Percentiles rank a stretch among this genome's conserved stretches.
phyloP scores from a whole-genome alignment of 2,113 vertebrate species.

The Otolemur garnettii region DNA sequence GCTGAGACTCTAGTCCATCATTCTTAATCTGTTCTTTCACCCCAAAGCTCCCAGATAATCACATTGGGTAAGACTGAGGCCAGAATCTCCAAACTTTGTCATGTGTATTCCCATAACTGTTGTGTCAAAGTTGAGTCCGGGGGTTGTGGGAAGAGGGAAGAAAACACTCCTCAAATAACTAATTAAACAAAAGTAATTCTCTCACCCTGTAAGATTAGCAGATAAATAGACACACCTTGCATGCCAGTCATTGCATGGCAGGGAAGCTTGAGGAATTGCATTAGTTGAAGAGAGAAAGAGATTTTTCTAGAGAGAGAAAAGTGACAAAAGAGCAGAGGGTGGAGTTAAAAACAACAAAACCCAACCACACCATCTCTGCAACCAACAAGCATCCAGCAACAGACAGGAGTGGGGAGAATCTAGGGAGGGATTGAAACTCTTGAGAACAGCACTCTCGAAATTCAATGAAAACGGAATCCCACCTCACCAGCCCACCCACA shows the following conservation, averaged over 20 bases:
- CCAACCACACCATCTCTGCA: neutral
- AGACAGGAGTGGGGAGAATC: neutral
- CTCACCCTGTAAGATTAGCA: neutral
- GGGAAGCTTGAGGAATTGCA: neutral
- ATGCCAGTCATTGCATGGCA: neutral
- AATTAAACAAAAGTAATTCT: neutral
- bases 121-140: neutral
- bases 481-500: neutral
- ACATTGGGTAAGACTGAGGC: neutral
- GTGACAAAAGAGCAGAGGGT: neutral
- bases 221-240: neutral
- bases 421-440: neutral
- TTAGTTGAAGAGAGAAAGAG: constrained; percentile 27
- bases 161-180: neutral
- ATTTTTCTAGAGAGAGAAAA: constrained; percentile 18
- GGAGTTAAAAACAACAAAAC: neutral
- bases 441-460: neutral
- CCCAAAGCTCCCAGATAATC: neutral
- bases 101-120: neutral
- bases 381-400: neutral
- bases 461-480: neutral
- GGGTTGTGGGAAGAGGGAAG: neutral
- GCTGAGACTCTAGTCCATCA: neutral
- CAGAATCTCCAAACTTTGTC: neutral
- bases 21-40: neutral